These are phyloP conservation scores for Anthonomus grandis DNA, from an alignment of 1,140 invertebrate species.

Conservation along the genomic window DNA sequence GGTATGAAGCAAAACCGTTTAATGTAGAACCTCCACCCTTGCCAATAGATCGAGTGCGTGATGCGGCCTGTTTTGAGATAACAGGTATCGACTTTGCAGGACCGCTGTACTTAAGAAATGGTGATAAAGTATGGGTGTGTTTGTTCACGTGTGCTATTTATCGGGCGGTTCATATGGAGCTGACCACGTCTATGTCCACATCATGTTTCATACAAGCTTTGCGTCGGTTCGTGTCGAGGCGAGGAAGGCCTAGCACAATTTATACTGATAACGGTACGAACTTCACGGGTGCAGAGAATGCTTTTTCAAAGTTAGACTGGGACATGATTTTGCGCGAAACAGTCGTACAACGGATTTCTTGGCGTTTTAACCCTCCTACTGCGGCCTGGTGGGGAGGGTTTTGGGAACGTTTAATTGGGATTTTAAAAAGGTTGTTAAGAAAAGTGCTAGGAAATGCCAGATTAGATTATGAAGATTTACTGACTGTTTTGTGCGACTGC, in stretches of 20 bases:
- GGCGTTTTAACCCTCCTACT: constrained; percentile 45
- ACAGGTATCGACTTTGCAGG: constrained; percentile 40
- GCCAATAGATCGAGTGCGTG: constrained; percentile 37
- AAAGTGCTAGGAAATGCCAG: constrained; percentile 32
- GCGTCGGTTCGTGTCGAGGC: too few species aligned
- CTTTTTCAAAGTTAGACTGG: constrained; percentile 36
- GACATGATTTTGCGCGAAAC: too few species aligned
- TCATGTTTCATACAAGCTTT: too few species aligned
- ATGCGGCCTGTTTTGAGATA: constrained; percentile 29
- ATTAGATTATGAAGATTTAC: constrained; percentile 40
- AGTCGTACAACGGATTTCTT: constrained; percentile 31
- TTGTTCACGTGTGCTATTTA: constrained; percentile 41
- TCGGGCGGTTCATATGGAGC: constrained; percentile 46
- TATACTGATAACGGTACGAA: constrained; percentile 47
- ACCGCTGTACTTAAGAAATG: constrained; percentile 26
- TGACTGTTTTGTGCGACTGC: constrained; percentile 40
- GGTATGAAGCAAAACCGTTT: constrained; percentile 32
- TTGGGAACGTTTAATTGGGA: constrained; percentile 39
- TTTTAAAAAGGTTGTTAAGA: constrained; percentile 38
- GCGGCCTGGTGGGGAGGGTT: constrained; percentile 45
- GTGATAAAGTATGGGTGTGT: constrained; percentile 20
- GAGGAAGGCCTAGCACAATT: too few species aligned
- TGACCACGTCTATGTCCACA: too few species aligned
- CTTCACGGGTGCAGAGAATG: constrained; percentile 32
- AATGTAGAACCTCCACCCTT: constrained; percentile 31